A percentile compares a stretch with the other conserved stretches of the same genome.
Evolutionary conservation across 2,797 vertebrate species (phyloP).

Genomic region (Rhinogobio ventralis): DNA sequence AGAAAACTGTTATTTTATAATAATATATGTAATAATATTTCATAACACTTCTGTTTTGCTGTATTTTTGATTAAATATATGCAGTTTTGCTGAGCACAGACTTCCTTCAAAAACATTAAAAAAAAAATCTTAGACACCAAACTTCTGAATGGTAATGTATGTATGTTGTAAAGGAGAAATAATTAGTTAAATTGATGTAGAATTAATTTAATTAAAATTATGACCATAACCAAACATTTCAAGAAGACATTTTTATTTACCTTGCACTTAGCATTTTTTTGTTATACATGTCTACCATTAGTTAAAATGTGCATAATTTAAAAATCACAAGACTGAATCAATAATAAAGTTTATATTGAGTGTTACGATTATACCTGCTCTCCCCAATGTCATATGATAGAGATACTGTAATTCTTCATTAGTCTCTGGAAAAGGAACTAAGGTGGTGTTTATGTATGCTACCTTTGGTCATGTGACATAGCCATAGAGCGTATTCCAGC

Average conservation of each 20-base stretch:
- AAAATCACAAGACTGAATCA: not conserved
- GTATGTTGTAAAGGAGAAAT: too few relatives aligned
- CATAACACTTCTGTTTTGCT: not conserved
- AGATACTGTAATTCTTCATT: not conserved
- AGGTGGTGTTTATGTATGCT: slow-evolving; percentile 22
- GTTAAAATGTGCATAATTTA: not conserved
- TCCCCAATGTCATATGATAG: too few relatives aligned
- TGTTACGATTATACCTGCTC: not conserved
- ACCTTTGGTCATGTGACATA: slow-evolving; percentile 97
- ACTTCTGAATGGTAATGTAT: too few relatives aligned
- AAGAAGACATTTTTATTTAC: not conserved
- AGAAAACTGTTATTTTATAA: not conserved
- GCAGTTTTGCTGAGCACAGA: too few relatives aligned
- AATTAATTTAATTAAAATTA: too few relatives aligned
- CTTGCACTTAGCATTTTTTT: not conserved
- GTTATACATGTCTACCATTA: not conserved
- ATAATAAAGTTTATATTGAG: not conserved
- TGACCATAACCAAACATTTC: too few relatives aligned
- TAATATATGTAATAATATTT: not conserved
- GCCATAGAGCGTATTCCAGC: slow-evolving; percentile 97
- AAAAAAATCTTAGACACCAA: too few relatives aligned
- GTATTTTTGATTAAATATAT: too few relatives aligned
- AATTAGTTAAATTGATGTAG: too few relatives aligned
- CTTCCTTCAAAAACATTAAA: too few relatives aligned
- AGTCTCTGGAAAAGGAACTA: not conserved